Conservation (phyloP, 30 jellyfish, hydroid and myxozoan genomes). For the Aurelia aurita complex sp. Pacific region DNA sequence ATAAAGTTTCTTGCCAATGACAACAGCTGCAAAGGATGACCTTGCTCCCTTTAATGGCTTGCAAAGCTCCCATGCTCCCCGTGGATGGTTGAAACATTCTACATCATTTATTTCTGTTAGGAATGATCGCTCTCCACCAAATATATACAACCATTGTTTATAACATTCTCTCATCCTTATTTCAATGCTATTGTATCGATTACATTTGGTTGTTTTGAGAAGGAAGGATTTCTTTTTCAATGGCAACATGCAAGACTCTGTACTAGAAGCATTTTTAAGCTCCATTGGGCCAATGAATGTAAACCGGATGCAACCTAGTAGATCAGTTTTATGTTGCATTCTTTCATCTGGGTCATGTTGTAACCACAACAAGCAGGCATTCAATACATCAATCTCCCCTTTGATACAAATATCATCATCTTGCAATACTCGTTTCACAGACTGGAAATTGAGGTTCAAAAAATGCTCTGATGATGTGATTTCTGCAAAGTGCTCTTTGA, state of each 20-base stretch:
- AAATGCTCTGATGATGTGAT: constrained; percentile 42
- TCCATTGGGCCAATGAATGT: constrained; percentile 66
- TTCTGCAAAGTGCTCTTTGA: constrained; percentile 57
- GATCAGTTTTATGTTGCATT: constrained; percentile 6
- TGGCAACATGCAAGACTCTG: not conserved
- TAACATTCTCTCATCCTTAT: constrained; percentile 67
- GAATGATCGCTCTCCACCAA: constrained; percentile 94
- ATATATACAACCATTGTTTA: constrained; percentile 76
- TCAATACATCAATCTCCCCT: constrained; percentile 52
- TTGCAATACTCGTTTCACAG: constrained; percentile 34
- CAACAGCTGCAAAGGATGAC: constrained; percentile 90
- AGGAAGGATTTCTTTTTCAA: not conserved
- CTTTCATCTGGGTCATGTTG: constrained; percentile 33
- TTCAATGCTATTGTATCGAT: not conserved
- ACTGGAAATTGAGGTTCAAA: constrained; percentile 11
- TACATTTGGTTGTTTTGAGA: constrained; percentile 17
- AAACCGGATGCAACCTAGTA: constrained; percentile 52
- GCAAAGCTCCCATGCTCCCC: constrained; percentile 68
- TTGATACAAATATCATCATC: constrained; percentile 45
- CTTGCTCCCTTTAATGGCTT: constrained; percentile 73
- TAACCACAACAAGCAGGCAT: constrained; percentile 66
- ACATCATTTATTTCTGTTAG: constrained; percentile 66
- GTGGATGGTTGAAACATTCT: constrained; percentile 59
- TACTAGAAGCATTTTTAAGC: constrained; percentile 12
- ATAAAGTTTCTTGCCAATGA: constrained; percentile 53